A percentile compares a stretch with the other conserved stretches of the same genome.
Evolutionary conservation across 2,797 vertebrate species (phyloP).

Genomic region (Pangasius krempfi): DNA sequence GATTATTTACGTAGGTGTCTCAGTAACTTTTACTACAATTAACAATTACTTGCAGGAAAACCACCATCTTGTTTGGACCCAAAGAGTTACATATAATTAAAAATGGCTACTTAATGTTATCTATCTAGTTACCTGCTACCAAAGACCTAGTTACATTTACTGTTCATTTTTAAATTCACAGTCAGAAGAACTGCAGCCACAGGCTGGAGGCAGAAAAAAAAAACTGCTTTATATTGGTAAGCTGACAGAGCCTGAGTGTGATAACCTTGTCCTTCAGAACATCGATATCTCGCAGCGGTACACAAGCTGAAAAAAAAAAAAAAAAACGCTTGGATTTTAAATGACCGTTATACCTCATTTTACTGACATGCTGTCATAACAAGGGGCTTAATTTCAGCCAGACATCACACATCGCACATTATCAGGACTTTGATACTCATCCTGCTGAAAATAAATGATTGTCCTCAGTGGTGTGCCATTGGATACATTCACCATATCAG

Average conservation of each 20-base stretch:
- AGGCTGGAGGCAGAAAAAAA: constrained; percentile 25
- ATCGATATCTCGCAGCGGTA: constrained; percentile 28
- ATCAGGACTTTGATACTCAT: neutral
- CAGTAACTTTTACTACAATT: neutral
- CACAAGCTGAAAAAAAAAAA: neutral
- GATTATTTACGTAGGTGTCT: neutral
- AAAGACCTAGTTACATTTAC: neutral
- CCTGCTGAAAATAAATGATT: constrained; percentile 14
- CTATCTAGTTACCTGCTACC: neutral
- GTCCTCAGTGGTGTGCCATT: neutral
- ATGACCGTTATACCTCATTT: constrained; percentile 31
- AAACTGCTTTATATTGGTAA: constrained; percentile 41
- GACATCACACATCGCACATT: neutral
- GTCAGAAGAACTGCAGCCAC: constrained; percentile 38
- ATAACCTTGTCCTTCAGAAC: constrained; percentile 44
- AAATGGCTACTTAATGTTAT: neutral
- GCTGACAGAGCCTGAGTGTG: constrained; percentile 8
- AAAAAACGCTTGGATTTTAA: constrained; percentile 18
- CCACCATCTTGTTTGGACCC: neutral
- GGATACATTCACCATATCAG: neutral
- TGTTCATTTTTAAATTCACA: neutral
- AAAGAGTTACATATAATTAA: neutral
- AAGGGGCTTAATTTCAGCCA: constrained; percentile 40
- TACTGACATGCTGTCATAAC: constrained; percentile 55
- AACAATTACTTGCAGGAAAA: neutral